Evolutionary conservation across 2,113 vertebrate genomes (phyloP).

Genomic region (Dunckerocampus dactyliophorus): DNA sequence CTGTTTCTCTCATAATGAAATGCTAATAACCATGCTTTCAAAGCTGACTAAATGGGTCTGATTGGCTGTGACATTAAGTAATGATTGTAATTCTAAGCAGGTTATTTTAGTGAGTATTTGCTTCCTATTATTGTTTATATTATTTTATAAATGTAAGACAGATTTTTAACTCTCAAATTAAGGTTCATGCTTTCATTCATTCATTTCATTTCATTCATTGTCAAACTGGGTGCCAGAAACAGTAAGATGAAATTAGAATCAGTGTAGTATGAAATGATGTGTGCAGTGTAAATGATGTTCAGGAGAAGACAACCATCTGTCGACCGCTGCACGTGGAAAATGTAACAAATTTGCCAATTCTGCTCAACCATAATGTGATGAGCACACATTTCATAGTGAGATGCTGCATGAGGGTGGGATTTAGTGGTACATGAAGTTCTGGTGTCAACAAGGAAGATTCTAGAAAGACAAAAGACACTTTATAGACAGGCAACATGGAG

Average conservation of each 20-base stretch:
- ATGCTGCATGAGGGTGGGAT: conserved; percentile 12
- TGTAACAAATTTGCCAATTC: conserved; percentile 8
- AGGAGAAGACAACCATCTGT: not conserved
- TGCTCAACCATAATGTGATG: conserved; percentile 1
- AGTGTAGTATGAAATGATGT: not conserved
- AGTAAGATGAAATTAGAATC: conserved; percentile 1
- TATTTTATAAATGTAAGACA: not conserved
- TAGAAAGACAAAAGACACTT: conserved; percentile 23
- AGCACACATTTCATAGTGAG: conserved; percentile 23
- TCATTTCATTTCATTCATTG: not conserved
- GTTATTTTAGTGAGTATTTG: not conserved
- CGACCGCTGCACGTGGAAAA: not conserved
- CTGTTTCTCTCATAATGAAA: not conserved
- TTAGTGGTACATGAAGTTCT: conserved; percentile 22
- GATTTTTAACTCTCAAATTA: no score
- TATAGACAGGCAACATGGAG: conserved; percentile 6
- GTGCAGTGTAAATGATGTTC: not conserved
- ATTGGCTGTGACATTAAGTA: conserved; percentile 8
- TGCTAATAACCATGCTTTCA: conserved; percentile 11
- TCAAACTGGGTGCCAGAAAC: not conserved
- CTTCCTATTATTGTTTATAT: not conserved
- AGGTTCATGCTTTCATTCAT: no score
- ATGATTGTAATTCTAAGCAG: not conserved
- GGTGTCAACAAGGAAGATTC: conserved; percentile 17
- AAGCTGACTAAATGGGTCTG: not conserved